Evolutionary conservation across 2,888 invertebrate species (phyloP), one percentile per base, ranked within the genome.

Genomic region (Eristalis intricaria): DNA sequence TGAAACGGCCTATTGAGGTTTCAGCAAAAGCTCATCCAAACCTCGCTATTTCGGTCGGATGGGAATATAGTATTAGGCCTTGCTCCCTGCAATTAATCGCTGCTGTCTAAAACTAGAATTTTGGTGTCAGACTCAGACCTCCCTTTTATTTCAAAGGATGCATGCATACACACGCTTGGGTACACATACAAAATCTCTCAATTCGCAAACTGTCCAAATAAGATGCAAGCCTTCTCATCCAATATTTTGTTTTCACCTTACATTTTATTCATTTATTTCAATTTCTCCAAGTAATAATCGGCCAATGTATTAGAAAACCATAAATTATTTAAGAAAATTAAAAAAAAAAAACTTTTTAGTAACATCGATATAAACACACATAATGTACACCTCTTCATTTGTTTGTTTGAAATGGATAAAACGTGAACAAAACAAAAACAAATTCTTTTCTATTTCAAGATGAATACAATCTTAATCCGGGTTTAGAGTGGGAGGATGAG

Each of bases 401-500:
- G 32, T 79, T 38, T 60, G 64, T 64, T 63, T 50, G 35, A 40
- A 69, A 68, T 75, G 50, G 69, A 79, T 65, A 82, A 80, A 88
- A 79, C 77, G 77, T 84, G 84, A 89, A 88, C 88, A 74, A 84
- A 90, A 87, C 84, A 91, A 90, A 90, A 90, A 90, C 90, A 90
- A 90, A 90, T 90, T 91, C 90, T 91, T 90, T 91, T 91, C 90
- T 91, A 91, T 96, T 96, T 97, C 96, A 97, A 98, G 98, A 98
- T 96, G 98, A 98, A 96, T 98, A 98, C 97, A 98, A 98, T 98
- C 97, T 98, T 96, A 98, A 98, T 96, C 98, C 98, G 96, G 97
- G 97, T 97, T 98, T 98, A 98, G 98, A 98, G 95, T 98, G 98
- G 98, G 98, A 98, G 96, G 98, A 98, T 97, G 98, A 98, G 95